Evolutionary conservation across 2,113 vertebrate genomes (phyloP).

Genomic region (Pachypanchax playfairii): DNA sequence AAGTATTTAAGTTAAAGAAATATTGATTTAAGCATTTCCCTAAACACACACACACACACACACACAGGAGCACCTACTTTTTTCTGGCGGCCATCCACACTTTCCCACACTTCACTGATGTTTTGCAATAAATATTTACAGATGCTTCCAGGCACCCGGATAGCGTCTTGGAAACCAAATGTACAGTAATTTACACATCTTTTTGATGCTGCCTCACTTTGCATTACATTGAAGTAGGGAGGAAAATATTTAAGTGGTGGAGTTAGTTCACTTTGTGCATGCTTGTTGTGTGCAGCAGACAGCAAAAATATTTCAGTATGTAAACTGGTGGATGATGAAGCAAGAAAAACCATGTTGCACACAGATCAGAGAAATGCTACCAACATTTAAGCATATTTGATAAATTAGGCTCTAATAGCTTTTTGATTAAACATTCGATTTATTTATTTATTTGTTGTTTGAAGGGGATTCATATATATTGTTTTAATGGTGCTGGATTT

Average conservation of each 20-base stretch:
- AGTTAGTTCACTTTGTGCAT: constrained; percentile 43
- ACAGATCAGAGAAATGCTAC: constrained; percentile 33
- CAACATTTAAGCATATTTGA: constrained; percentile 32
- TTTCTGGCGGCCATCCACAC: constrained; percentile 64
- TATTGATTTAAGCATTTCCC: constrained; percentile 52
- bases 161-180: constrained; percentile 71
- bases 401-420: constrained; percentile 35
- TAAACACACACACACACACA: constrained; percentile 51
- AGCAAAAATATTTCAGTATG: constrained; percentile 41
- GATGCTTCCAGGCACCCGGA: constrained; percentile 69
- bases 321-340: constrained; percentile 14
- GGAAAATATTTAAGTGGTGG: constrained; percentile 37
- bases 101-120: constrained; percentile 74
- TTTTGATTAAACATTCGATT: constrained; percentile 41
- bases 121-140: constrained; percentile 77
- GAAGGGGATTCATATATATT: constrained; percentile 36
- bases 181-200: constrained; percentile 69
- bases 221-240: constrained; percentile 68
- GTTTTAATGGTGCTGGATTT: neutral
- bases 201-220: constrained; percentile 71
- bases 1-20: constrained; percentile 56
- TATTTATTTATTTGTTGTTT: constrained; percentile 35
- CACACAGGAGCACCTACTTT: constrained; percentile 34
- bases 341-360: constrained; percentile 28
- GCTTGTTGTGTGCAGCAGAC: constrained; percentile 16